A percentile compares a stretch with the other conserved stretches of the same genome.
Conservation (phyloP, 2,113 vertebrate species). For the Sakesphorus luctuosus region DNA sequence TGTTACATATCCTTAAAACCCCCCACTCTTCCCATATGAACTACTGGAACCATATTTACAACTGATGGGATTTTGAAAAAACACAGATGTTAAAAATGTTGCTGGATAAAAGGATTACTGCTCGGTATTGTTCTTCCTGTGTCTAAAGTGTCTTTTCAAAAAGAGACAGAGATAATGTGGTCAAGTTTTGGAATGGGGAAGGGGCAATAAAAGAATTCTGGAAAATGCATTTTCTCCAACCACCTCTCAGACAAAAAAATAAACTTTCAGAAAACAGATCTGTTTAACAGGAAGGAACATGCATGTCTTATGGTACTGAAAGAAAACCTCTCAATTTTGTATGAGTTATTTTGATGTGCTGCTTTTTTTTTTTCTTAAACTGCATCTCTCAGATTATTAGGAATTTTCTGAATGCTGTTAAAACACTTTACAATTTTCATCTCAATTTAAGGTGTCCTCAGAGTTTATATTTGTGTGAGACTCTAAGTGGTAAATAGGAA, state of each 20-base stretch:
- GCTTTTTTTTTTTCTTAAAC: neutral
- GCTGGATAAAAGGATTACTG: neutral
- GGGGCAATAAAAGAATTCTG: neutral
- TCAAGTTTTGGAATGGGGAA: neutral
- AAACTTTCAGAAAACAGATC: neutral
- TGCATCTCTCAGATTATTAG: neutral
- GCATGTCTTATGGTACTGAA: neutral
- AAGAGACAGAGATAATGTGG: neutral
- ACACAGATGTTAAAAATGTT: neutral
- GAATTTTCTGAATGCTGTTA: neutral
- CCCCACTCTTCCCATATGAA: neutral
- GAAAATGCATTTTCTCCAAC: neutral
- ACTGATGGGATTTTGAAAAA: neutral
- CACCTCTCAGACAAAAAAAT: neutral
- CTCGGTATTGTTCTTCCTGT: neutral
- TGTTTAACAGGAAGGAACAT: neutral
- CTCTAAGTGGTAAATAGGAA: neutral
- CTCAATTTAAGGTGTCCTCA: neutral
- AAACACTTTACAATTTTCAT: neutral
- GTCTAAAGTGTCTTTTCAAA: neutral
- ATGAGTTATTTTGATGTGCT: neutral
- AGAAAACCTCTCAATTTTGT: neutral
- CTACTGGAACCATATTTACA: conserved; percentile 3
- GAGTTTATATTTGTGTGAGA: neutral
- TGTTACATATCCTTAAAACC: neutral